A percentile compares a stretch with the other conserved stretches of the same genome.
These are phyloP conservation scores for Sterrhoptilus dennistouni DNA, from an alignment of 2,113 vertebrate species.

Conservation along the genomic window DNA sequence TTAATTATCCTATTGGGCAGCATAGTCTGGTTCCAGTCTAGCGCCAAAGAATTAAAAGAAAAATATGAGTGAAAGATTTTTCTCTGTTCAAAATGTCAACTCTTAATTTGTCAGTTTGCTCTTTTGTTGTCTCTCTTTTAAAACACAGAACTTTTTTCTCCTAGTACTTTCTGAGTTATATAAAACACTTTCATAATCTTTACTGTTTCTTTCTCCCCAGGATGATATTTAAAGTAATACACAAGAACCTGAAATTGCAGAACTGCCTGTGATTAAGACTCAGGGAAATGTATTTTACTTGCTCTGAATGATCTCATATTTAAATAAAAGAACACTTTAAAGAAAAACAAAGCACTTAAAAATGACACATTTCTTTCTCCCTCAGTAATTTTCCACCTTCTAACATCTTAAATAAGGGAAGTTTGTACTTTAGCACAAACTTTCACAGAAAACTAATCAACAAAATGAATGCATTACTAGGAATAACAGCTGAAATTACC, in stretches of 20 bases:
- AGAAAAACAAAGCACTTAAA: conserved; percentile 35
- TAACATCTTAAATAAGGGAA: conserved; percentile 9
- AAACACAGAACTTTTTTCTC: not conserved
- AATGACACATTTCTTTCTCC: conserved; percentile 51
- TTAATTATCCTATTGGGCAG: not conserved
- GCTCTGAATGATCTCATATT: conserved; percentile 20
- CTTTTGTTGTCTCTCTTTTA: not conserved
- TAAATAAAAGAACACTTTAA: conserved; percentile 54
- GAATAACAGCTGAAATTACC: conserved; percentile 17
- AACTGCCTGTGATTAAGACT: conserved; percentile 40
- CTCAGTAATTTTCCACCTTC: conserved; percentile 40
- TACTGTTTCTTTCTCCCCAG: conserved; percentile 16
- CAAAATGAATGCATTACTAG: not conserved
- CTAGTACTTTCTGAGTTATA: not conserved
- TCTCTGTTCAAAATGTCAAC: not conserved
- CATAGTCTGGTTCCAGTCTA: not conserved
- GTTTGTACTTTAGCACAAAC: conserved; percentile 17
- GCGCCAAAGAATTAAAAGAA: not conserved
- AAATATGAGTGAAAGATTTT: not conserved
- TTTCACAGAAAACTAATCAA: conserved; percentile 27
- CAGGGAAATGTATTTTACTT: conserved; percentile 30
- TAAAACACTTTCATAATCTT: conserved; percentile 3
- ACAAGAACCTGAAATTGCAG: conserved; percentile 25
- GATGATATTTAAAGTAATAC: conserved; percentile 20
- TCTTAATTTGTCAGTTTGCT: not conserved